These are phyloP conservation scores for Tortrix viridana DNA, from an alignment of 2,888 invertebrate species.

Conservation along the genomic window DNA sequence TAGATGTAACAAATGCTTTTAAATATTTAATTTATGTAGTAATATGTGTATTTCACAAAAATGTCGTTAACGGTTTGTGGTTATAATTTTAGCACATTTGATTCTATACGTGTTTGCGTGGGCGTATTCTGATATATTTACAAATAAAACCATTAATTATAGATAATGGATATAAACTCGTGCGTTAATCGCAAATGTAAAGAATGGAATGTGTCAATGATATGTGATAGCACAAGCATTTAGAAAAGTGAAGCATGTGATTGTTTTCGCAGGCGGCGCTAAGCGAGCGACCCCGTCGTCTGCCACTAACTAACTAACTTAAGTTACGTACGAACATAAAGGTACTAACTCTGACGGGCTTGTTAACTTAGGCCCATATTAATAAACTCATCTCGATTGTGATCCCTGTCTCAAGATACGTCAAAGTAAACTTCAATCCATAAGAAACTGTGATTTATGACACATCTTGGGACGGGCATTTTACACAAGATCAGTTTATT, in stretches of 20 bases:
- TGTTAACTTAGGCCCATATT: conserved; percentile 77
- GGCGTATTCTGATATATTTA: background rate
- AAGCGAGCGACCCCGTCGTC: conserved; percentile 63
- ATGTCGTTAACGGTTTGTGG: background rate
- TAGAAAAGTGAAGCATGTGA: conserved; percentile 62
- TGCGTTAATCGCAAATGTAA: background rate
- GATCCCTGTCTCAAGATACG: too few species aligned
- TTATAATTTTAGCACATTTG: background rate
- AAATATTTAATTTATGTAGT: conserved; percentile 1
- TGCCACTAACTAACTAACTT: conserved; percentile 69
- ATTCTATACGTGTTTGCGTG: conserved; percentile 5
- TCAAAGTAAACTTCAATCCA: too few species aligned
- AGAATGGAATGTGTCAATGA: conserved; percentile 14
- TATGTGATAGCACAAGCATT: conserved; percentile 23
- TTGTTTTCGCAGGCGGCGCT: conserved; percentile 82
- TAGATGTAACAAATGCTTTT: conserved; percentile 41
- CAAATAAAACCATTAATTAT: too few species aligned
- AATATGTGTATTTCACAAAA: conserved; percentile 36
- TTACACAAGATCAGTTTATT: too few species aligned
- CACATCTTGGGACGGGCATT: too few species aligned
- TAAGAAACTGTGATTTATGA: too few species aligned
- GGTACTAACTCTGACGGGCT: conserved; percentile 75
- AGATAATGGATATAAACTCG: background rate
- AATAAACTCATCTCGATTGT: conserved; percentile 3
- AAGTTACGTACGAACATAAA: conserved; percentile 72